These are phyloP conservation scores for Pterocles gutturalis DNA, from an alignment of 2,113 vertebrate genomes.

Conservation along the genomic window DNA sequence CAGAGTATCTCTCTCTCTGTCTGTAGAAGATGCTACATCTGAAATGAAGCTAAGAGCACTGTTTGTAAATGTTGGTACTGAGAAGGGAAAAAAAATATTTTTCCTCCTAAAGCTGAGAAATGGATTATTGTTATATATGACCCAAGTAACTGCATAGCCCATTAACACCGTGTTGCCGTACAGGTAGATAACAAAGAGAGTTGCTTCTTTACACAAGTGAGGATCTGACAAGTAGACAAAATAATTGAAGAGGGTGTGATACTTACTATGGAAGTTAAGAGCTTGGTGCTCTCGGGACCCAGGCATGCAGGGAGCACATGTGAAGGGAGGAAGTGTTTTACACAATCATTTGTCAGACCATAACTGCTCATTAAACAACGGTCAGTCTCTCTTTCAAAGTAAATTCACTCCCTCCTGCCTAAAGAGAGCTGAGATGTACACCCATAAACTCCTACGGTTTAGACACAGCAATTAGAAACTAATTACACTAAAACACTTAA, in stretches of 20 bases:
- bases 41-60: not conserved
- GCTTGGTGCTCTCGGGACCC: not conserved
- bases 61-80: not conserved
- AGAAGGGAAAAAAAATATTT: rapidly evolving
- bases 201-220: not conserved
- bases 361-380: conserved; percentile 18
- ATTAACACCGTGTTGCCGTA: not conserved
- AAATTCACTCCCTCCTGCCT: not conserved
- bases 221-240: conserved; percentile 29
- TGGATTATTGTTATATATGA: rapidly evolving
- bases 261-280: not conserved
- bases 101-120: not conserved
- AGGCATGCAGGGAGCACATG: not conserved
- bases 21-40: not conserved
- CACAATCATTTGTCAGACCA: conserved; percentile 35
- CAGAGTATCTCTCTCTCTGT: not conserved
- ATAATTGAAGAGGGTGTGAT: not conserved
- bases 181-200: not conserved
- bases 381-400: not conserved
- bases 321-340: conserved; percentile 15
- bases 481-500: conserved; percentile 68
- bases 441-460: not conserved
- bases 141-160: not conserved
- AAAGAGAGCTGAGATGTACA: conserved; percentile 2
- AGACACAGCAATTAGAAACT: conserved; percentile 68